Percentiles rank a stretch among this genome's conserved stretches.
Conservation (phyloP, 2,888 invertebrate species). For the Euphydryas editha region DNA sequence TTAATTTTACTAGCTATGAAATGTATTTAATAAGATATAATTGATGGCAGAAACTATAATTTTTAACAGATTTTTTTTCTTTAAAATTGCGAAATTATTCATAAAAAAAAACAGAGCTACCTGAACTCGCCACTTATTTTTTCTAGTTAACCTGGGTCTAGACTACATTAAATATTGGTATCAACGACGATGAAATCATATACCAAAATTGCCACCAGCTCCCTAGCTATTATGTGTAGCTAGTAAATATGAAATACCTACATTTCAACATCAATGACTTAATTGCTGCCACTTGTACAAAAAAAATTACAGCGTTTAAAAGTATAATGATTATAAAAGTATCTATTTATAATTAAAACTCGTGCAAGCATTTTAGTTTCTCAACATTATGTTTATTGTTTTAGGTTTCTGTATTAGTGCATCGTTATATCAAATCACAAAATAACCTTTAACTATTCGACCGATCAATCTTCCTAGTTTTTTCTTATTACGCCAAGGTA, state of each 20-base stretch:
- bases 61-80: no score
- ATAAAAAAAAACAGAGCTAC: no score
- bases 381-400: not conserved
- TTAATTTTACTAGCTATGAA: no score
- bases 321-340: not conserved
- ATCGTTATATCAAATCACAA: not conserved
- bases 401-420: not conserved
- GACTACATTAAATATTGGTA: no score
- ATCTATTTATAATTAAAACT: not conserved
- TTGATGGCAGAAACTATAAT: no score
- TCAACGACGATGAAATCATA: no score
- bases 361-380: not conserved
- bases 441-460: not conserved
- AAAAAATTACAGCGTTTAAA: not conserved
- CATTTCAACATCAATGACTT: not conserved
- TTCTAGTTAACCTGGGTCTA: no score
- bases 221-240: no score
- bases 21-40: no score
- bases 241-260: not conserved
- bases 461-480: not conserved
- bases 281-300: not conserved
- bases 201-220: no score
- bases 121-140: no score
- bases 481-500: not conserved
- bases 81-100: no score